Evolutionary conservation across 64 coral and sea anemone species (phyloP).

Genomic region (Stichodactyla helianthus): DNA sequence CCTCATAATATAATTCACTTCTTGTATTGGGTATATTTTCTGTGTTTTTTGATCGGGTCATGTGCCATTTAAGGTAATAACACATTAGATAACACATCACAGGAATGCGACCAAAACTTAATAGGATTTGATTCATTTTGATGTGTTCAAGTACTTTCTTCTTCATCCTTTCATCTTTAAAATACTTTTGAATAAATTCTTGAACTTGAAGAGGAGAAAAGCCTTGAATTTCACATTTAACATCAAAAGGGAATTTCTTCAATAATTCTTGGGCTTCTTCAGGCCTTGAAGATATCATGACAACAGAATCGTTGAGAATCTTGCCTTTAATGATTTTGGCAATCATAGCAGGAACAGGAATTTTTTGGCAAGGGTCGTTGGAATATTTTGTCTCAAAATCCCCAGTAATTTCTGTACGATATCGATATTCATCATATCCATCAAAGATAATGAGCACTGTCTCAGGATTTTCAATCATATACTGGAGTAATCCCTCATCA

Average conservation of each 20-base stretch:
- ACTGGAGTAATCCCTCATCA: slow-evolving; percentile 25
- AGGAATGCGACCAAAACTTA: not conserved
- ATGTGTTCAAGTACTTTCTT: not conserved
- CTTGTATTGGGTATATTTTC: not conserved
- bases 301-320: too few species aligned
- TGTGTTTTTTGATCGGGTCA: not conserved
- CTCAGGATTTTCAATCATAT: slow-evolving; percentile 17
- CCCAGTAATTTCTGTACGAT: too few species aligned
- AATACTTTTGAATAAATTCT: too few species aligned
- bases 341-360: too few species aligned
- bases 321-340: too few species aligned
- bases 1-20: not conserved
- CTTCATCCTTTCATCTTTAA: not conserved
- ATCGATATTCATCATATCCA: slow-evolving; percentile 47
- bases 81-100: not conserved
- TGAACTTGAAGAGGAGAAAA: too few species aligned
- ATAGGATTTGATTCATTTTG: not conserved
- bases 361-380: not conserved
- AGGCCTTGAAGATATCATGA: too few species aligned
- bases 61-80: not conserved
- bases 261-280: too few species aligned
- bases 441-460: slow-evolving; percentile 45
- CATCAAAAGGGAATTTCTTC: too few species aligned
- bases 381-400: too few species aligned
- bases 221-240: too few species aligned